phyloP scores from a whole-genome alignment of 64 coral and sea anemone species.

The Stichodactyla helianthus region DNA sequence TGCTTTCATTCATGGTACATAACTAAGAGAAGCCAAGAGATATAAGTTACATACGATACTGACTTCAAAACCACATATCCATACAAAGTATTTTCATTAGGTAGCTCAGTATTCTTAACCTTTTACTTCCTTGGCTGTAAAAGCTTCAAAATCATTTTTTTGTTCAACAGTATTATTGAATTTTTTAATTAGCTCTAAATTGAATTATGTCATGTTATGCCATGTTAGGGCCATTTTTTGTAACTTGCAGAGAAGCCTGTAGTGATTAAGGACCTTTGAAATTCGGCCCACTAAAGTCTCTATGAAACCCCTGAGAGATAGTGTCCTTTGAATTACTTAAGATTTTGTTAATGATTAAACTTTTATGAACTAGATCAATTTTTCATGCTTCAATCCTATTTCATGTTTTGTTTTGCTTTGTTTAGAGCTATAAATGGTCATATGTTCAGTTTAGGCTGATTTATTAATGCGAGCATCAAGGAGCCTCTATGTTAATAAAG shows the following conservation, averaged over 20 bases:
- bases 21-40: not conserved
- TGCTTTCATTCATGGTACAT: not conserved
- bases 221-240: conserved; percentile 1
- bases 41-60: not conserved
- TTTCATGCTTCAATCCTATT: not conserved
- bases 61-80: not conserved
- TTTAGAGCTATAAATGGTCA: not conserved
- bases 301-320: not conserved
- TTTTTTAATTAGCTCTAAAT: conserved; percentile 6
- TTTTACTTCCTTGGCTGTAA: too few species aligned
- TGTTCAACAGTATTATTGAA: not conserved
- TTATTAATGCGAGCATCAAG: not conserved
- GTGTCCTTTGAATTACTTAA: not conserved
- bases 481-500: not conserved
- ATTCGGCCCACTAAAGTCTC: not conserved
- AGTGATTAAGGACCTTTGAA: conserved; percentile 9
- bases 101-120: not conserved
- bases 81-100: not conserved
- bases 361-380: not conserved
- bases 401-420: not conserved
- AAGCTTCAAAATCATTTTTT: too few species aligned
- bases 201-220: not conserved
- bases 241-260: conserved; percentile 7
- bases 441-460: not conserved
- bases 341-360: not conserved